These are phyloP conservation scores for Danio kyathit DNA, from an alignment of 2,797 vertebrate species.

Conservation along the genomic window DNA sequence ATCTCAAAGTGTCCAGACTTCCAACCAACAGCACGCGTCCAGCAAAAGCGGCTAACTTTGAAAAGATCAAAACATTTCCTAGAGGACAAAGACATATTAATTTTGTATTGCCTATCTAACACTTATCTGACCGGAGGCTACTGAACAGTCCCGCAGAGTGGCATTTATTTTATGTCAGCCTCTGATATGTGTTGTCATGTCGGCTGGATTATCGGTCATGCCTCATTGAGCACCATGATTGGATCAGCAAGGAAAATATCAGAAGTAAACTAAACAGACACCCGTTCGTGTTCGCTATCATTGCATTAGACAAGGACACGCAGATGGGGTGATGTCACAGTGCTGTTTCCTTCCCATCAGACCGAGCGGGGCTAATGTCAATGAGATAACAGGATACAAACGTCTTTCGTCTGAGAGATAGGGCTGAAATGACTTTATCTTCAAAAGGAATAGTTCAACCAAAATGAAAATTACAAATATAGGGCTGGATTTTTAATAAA, in stretches of 20 bases:
- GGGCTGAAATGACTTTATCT: neutral
- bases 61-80: constrained; percentile 32
- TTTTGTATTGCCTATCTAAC: constrained; percentile 39
- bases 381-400: constrained; percentile 17
- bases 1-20: constrained; percentile 30
- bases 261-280: constrained; percentile 78
- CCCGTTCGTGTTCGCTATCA: constrained; percentile 69
- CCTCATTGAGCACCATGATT: constrained; percentile 81
- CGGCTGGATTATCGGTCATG: constrained; percentile 71
- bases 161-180: constrained; percentile 57
- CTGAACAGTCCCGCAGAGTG: constrained; percentile 38
- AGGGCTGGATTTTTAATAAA: neutral
- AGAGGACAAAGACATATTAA: constrained; percentile 45
- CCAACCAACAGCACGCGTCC: neutral
- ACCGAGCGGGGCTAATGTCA: constrained; percentile 30
- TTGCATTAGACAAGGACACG: constrained; percentile 56
- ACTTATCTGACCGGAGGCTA: constrained; percentile 31
- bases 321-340: constrained; percentile 44
- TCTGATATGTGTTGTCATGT: constrained; percentile 70
- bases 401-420: neutral
- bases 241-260: constrained; percentile 76
- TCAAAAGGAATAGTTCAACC: constrained; percentile 14
- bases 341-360: constrained; percentile 24
- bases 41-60: constrained; percentile 11
- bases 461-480: neutral